phyloP scores from a whole-genome alignment of 2,888 invertebrate species.

The Torymus auratus region DNA sequence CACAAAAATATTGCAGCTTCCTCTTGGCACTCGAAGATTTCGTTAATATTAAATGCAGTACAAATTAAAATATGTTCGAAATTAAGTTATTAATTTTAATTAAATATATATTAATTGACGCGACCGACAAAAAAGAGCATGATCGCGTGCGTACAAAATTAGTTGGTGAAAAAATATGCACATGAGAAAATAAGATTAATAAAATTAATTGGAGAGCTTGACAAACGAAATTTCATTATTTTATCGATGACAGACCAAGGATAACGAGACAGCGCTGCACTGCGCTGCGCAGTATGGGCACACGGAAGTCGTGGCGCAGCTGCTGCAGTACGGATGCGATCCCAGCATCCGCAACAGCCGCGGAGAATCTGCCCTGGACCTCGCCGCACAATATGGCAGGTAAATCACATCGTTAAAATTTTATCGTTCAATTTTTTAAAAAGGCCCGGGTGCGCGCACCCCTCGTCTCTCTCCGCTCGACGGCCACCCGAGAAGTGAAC shows the following conservation, averaged over 20 bases:
- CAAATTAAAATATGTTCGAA: too few relatives aligned
- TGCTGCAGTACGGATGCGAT: constrained; percentile 91
- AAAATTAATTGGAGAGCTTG: background rate
- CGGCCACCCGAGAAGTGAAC: too few relatives aligned
- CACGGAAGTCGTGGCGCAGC: constrained; percentile 88
- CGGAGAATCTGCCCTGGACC: constrained; percentile 94
- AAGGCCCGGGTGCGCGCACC: background rate
- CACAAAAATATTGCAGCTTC: too few relatives aligned
- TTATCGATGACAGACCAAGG: constrained; percentile 82
- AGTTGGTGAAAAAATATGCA: background rate
- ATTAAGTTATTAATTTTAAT: background rate
- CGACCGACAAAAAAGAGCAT: too few relatives aligned
- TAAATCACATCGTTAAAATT: constrained; percentile 72
- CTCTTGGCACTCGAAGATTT: too few relatives aligned
- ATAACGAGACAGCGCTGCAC: constrained; percentile 94
- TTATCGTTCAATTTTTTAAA: constrained; percentile 20
- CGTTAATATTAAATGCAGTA: too few relatives aligned
- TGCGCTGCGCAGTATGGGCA: constrained; percentile 96
- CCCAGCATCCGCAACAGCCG: constrained; percentile 90
- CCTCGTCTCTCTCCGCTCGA: too few relatives aligned
- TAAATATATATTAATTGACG: background rate
- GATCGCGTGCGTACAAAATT: too few relatives aligned
- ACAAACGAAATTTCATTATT: constrained; percentile 30
- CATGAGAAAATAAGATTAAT: constrained; percentile 2
- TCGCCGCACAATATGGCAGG: constrained; percentile 95